Conservation (phyloP, 2,888 invertebrate species). For the Furcula furcula region DNA sequence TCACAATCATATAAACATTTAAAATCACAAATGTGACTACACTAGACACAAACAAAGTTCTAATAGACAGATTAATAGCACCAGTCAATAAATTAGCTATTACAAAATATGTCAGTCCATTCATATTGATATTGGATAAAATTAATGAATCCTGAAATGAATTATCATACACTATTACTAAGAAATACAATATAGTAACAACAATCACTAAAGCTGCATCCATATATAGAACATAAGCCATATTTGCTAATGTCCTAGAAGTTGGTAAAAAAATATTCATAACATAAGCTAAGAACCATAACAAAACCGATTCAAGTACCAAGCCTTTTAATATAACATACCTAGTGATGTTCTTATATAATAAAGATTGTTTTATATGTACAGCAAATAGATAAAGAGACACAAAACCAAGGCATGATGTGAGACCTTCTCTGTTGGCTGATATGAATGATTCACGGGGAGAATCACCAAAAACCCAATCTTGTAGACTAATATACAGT, state of each 20-base stretch:
- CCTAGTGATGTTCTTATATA: constrained; percentile 46
- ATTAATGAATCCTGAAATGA: constrained; percentile 74
- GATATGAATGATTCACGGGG: constrained; percentile 83
- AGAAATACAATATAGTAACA: constrained; percentile 21
- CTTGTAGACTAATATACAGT: constrained; percentile 83
- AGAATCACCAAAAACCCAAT: constrained; percentile 85
- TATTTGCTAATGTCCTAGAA: constrained; percentile 92
- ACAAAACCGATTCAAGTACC: constrained; percentile 30
- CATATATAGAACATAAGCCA: constrained; percentile 90
- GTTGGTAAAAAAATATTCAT: constrained; percentile 79
- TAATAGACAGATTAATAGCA: constrained; percentile 86
- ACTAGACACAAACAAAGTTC: constrained; percentile 79
- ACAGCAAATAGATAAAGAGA: constrained; percentile 90
- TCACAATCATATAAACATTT: constrained; percentile 79
- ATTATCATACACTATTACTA: constrained; percentile 70
- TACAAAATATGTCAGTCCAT: constrained; percentile 92
- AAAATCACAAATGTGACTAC: constrained; percentile 76
- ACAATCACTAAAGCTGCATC: constrained; percentile 83
- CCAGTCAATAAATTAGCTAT: constrained; percentile 93
- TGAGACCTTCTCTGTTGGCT: constrained; percentile 96
- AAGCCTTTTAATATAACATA: constrained; percentile 33
- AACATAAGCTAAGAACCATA: constrained; percentile 70
- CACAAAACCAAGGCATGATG: constrained; percentile 92
- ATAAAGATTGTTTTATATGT: constrained; percentile 81
- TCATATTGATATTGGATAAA: constrained; percentile 88